phyloP scores from a whole-genome alignment of 2,888 invertebrate species.

The Polietes domitor region DNA sequence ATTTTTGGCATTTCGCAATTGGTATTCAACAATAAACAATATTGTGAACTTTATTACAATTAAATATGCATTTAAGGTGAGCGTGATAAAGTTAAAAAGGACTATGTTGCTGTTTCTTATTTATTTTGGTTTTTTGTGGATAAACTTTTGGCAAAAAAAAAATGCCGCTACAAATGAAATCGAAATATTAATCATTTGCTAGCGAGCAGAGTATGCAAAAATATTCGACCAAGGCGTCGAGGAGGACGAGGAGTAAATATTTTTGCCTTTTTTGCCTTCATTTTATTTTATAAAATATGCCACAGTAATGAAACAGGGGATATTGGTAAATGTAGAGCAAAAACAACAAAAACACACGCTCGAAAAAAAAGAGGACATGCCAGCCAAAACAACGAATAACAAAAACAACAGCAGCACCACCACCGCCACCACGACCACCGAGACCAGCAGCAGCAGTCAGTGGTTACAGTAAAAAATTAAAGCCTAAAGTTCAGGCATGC shows the following conservation, averaged over 20 bases:
- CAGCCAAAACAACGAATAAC: background rate
- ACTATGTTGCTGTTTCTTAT: background rate
- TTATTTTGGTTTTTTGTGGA: too few species aligned
- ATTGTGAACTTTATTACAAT: background rate
- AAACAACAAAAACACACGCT: background rate
- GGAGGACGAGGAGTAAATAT: background rate
- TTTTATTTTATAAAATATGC: background rate
- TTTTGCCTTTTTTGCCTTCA: background rate
- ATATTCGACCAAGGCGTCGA: background rate
- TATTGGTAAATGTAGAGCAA: background rate
- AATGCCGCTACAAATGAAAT: too few species aligned
- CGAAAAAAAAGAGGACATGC: background rate
- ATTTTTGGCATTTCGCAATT: background rate
- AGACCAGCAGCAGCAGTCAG: background rate
- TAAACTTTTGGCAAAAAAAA: too few species aligned
- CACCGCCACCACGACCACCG: background rate
- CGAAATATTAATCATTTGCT: too few species aligned
- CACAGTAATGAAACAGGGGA: background rate
- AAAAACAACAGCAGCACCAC: background rate
- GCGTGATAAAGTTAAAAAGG: slow-evolving; percentile 1
- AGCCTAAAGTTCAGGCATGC: slow-evolving; percentile 38
- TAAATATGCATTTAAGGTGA: slow-evolving; percentile 11
- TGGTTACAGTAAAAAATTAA: slow-evolving; percentile 20
- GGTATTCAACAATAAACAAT: background rate
- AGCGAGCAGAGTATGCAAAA: background rate